Evolutionary conservation across 1,140 invertebrate genomes (phyloP), one percentile per base, ranked within the genome.

Genomic region (Bombus difficillimus): DNA sequence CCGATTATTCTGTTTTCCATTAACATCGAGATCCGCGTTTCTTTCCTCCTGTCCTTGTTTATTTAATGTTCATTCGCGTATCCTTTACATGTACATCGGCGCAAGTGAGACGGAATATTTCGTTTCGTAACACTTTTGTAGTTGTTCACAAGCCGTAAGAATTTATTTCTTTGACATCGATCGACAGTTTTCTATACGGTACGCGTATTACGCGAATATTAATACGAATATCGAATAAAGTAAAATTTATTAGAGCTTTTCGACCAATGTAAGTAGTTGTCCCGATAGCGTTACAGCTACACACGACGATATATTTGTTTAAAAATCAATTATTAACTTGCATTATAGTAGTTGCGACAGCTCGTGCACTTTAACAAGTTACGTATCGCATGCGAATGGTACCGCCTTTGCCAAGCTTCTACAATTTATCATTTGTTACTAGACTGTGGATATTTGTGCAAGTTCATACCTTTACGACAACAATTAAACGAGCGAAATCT

Each of bases 371-470:
- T 28, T 9, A 62, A 62, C 12, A n/a, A n/a, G 28, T n/a, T n/a
- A n/a, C 28, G 59, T 25, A 69, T 57, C 41, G 84, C 84, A 86
- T 87, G 78, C 18, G 15, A 62, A 28, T n/a, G 62, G 37, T 53
- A 53, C 47, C 47, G 47, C 37, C 66, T 5, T 15, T 15, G 57
- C n/a, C n/a, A 66, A 66, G 64, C n/a, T 66, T 32, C 13, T 62
- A n/a, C 6, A 66, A 66, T 32, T 32, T 32, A 18, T 66, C 64
- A 8, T 15, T 66, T 53, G 47, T 53, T 53, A 53, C 5, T 1
- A 53, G 47, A 53, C 47, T 53, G 47, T 18, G 47, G 47, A 53
- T 53, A 53, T 53, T 53, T 53, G 22, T 53, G 47, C 47, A 8
- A 22, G 47, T 53, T 53, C 47, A 8, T 53, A 8, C 47, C 5